Evolutionary conservation across 2,113 vertebrate species (phyloP), one percentile per base, ranked within the genome.

Genomic region (Salvelinus sp.): DNA sequence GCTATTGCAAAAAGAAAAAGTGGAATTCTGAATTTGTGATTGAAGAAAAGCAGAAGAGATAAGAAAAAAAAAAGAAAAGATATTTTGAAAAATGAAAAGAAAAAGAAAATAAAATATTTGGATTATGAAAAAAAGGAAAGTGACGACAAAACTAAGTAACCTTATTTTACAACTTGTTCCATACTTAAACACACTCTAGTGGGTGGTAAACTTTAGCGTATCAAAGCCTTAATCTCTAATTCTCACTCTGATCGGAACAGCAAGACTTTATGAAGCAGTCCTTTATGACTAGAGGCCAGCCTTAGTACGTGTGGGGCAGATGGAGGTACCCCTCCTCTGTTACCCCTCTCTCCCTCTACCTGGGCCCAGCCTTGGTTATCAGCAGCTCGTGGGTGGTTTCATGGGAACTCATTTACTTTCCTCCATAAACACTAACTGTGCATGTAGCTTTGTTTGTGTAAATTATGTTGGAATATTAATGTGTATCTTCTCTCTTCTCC

Each of bases 91-190:
- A n/a, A n/a, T n/a, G n/a, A n/a, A n/a, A n/a, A n/a, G n/a, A n/a
- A n/a, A n/a, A n/a, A n/a, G n/a, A n/a, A n/a, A n/a, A n/a, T n/a
- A n/a, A n/a, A n/a, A n/a, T n/a, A n/a, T n/a, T n/a, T n/a, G n/a
- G n/a, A n/a, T n/a, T n/a, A n/a, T n/a, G n/a, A n/a, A n/a, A n/a
- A n/a, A n/a, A n/a, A n/a, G n/a, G n/a, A n/a, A n/a, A n/a, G n/a
- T n/a, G n/a, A n/a, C n/a, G n/a, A n/a, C n/a, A n/a, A n/a, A n/a
- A n/a, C 72, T 47, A 7, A 48, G 69, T 69, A 86, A 81, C 78
- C 76, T 85, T 78, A 85, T 86, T 78, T 62, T 58, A 72, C 71
- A 62, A 63, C 67, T 47, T 50, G 33, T 25, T 48, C 75, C 75
- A 50, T 73, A 72, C n/a, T 23, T n/a, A n/a, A n/a, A n/a, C n/a